phyloP scores from a whole-genome alignment of 2,797 vertebrate genomes.

The Streptopelia turtur region DNA sequence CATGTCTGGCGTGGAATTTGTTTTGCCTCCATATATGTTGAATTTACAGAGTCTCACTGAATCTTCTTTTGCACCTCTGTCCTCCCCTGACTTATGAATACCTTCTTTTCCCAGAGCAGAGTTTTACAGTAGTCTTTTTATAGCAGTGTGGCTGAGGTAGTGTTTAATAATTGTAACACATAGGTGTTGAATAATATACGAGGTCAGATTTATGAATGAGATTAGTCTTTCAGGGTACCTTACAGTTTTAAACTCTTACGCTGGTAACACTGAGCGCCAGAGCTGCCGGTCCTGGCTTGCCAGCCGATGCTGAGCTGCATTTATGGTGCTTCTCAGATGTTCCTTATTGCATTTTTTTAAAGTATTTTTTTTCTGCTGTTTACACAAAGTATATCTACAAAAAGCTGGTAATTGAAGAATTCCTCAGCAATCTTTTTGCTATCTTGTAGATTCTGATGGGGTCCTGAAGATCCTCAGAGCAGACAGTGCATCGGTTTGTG shows the following conservation, averaged over 20 bases:
- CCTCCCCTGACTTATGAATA: neutral
- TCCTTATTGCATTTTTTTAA: neutral
- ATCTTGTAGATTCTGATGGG: neutral
- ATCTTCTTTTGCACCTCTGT: neutral
- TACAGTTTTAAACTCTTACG: neutral
- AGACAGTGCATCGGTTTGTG: neutral
- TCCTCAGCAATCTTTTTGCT: neutral
- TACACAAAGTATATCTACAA: neutral
- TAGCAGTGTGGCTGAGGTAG: neutral
- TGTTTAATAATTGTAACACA: neutral
- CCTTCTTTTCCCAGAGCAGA: neutral
- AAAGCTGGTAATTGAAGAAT: neutral
- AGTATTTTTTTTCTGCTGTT: neutral
- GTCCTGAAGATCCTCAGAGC: neutral
- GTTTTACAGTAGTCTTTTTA: neutral
- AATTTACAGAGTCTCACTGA: neutral
- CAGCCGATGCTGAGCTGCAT: too few relatives aligned
- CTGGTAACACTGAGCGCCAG: neutral
- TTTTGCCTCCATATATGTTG: neutral
- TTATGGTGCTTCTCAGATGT: too few relatives aligned
- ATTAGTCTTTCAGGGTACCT: neutral
- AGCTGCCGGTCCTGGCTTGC: neutral
- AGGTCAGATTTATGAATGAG: conserved; percentile 15
- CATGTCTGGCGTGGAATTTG: neutral
- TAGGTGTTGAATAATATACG: neutral